Base-by-base conservation (phyloP, 2,888 invertebrate species). In the Achlya flavicornis region DNA sequence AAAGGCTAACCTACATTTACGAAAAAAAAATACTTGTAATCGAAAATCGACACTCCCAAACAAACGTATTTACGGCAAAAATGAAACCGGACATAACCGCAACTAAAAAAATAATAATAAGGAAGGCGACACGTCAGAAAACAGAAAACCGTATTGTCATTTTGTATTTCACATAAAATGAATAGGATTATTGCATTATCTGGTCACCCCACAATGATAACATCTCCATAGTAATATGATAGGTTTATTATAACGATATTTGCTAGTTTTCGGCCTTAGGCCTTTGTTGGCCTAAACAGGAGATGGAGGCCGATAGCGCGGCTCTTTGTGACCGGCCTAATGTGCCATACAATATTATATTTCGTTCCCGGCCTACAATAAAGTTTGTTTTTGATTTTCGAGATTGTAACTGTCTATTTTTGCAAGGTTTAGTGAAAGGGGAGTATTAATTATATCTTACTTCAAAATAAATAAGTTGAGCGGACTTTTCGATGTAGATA, bases 191-290 rank as follows among this genome's bases (percentile, higher is more conserved):
- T 86, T 78, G 86, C 86, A 86, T 89, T 88, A 89, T 89, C 89
- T 84, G 87, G 86, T 85, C 88, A 85, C 91, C 89, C 88, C 78
- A 81, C 65, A 74, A 70, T 79, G 89, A 89, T 89, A 76, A 63
- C 74, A 90, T 91, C 89, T 76, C 63, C 73, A 77, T 73, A 66
- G 92, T 89, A 92, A 92, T 86, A 87, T 85, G 91, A 92, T 91
- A 85, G 75, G 78, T 86, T 91, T 90, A 89, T 92, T 92, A 92
- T 91, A 91, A 90, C 90, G 91, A 91, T 92, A 92, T 91, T 90
- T 85, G 87, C 85, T 86, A 87, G 85, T 86, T 88, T 81, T 85
- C 78, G 79, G 80, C 46, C 46, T 72, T 67, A 68, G 71, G 70
- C 74, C 73, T 81, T 87, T 87, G 87, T 86, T 76, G 77, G 68